Percentiles rank a stretch among this genome's conserved stretches.
These are phyloP conservation scores for Lepisosteus oculatus DNA, from an alignment of 2,113 vertebrate genomes.

Conservation along the genomic window DNA sequence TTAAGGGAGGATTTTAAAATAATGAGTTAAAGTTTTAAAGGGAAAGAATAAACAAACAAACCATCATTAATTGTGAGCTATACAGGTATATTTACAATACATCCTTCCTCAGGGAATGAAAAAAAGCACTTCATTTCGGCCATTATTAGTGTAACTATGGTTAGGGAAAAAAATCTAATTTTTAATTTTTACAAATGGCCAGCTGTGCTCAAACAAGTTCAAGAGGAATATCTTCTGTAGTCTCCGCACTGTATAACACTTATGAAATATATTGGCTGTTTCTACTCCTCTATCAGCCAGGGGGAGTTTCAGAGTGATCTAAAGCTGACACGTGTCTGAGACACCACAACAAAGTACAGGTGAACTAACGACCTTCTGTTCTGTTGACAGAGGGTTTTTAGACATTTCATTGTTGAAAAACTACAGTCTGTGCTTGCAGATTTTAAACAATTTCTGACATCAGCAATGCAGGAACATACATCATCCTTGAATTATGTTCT, in stretches of 20 bases:
- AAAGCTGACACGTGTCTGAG: constrained; percentile 45
- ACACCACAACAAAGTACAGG: constrained; percentile 49
- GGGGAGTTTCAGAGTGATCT: constrained; percentile 7
- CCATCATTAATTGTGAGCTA: constrained; percentile 27
- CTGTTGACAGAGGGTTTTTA: neutral
- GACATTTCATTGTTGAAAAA: constrained; percentile 39
- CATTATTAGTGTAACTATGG: constrained; percentile 16
- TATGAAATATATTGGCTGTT: constrained; percentile 42
- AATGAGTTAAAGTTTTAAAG: neutral
- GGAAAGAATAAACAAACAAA: constrained; percentile 32
- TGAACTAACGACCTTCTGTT: neutral
- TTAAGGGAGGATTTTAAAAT: too few relatives aligned
- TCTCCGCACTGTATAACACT: constrained; percentile 36
- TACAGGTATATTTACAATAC: constrained; percentile 26
- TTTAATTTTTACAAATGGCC: constrained; percentile 41
- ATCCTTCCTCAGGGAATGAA: constrained; percentile 6
- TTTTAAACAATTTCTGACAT: neutral
- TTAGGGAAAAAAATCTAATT: constrained; percentile 46
- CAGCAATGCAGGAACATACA: too few relatives aligned
- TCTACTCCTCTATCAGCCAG: constrained; percentile 32
- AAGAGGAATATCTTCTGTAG: constrained; percentile 37
- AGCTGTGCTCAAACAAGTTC: constrained; percentile 39
- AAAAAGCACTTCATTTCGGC: too few relatives aligned
- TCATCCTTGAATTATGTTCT: too few relatives aligned
- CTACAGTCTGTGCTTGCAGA: constrained; percentile 37